Evolutionary conservation across 2,797 vertebrate genomes (phyloP).

Genomic region (Emydoidea blandingii): DNA sequence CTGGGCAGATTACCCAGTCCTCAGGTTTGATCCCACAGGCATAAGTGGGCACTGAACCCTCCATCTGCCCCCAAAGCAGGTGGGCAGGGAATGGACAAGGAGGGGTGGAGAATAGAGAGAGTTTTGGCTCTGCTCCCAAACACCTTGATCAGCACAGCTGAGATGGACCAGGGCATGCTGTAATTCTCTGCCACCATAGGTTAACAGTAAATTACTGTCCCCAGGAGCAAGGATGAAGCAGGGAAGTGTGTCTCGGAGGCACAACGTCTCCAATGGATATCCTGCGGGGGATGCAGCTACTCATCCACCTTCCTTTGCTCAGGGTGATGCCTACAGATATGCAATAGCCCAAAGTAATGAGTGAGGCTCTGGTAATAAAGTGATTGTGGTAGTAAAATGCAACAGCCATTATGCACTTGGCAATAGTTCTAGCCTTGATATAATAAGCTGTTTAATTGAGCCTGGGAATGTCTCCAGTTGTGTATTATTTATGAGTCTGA

Average conservation of each 20-base stretch:
- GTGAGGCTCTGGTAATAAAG: conserved; percentile 60
- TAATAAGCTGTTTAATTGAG: conserved; percentile 77
- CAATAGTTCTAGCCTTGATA: conserved; percentile 57
- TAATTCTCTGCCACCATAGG: not conserved
- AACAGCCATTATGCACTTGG: conserved; percentile 72
- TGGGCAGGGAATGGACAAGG: not conserved
- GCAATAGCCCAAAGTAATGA: conserved; percentile 54
- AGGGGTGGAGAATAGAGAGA: not conserved
- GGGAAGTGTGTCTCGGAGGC: not conserved
- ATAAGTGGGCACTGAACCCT: fast-evolving
- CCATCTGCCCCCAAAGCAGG: not conserved
- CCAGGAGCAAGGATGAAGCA: not conserved
- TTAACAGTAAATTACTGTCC: conserved; percentile 33
- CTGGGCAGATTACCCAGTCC: not conserved
- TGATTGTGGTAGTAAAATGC: conserved; percentile 67
- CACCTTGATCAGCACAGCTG: conserved; percentile 14
- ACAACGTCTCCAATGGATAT: not conserved
- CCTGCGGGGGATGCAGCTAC: conserved; percentile 17
- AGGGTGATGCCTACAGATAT: conserved; percentile 31
- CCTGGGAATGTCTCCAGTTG: conserved; percentile 67
- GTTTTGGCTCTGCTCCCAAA: conserved; percentile 21
- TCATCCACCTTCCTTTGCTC: not conserved
- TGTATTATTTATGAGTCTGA: conserved; percentile 72
- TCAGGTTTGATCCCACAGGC: fast-evolving
- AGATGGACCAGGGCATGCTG: not conserved